Conservation (phyloP, 2,797 vertebrate species). For the Serranus cabrilla region DNA sequence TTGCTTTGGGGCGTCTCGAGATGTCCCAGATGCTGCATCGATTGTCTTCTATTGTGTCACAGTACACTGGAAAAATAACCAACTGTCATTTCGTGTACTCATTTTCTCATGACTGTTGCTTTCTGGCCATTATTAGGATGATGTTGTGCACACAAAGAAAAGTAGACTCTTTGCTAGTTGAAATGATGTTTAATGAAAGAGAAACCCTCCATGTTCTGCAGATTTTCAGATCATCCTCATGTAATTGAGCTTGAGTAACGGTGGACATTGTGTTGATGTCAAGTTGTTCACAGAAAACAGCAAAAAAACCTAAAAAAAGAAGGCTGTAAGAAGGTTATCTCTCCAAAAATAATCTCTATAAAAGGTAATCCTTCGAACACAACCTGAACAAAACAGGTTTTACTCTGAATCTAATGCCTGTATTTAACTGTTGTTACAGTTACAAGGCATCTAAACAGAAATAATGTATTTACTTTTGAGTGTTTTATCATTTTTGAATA, state of each 20-base stretch:
- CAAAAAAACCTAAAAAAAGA: too few relatives aligned
- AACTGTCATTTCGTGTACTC: background rate
- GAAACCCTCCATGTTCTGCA: background rate
- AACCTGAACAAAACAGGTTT: background rate
- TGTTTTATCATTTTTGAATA: slow-evolving; percentile 9
- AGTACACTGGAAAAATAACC: slow-evolving; percentile 16
- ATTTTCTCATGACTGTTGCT: slow-evolving; percentile 6
- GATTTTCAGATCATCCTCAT: background rate
- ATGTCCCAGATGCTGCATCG: slow-evolving; percentile 19
- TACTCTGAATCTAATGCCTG: background rate
- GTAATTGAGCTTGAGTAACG: background rate
- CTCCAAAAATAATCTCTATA: too few relatives aligned
- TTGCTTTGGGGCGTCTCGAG: slow-evolving; percentile 28
- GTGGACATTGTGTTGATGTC: background rate
- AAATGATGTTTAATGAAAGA: background rate
- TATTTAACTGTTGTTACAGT: background rate
- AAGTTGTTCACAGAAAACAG: background rate
- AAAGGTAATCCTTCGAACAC: background rate
- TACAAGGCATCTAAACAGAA: background rate
- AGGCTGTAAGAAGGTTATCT: too few relatives aligned
- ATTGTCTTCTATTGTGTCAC: slow-evolving; percentile 24
- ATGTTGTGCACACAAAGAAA: background rate
- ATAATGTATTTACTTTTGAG: background rate
- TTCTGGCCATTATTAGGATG: background rate
- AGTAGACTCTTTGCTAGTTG: background rate